Evolutionary conservation across 2,113 vertebrate genomes (phyloP).

Genomic region (Rynchops niger): DNA sequence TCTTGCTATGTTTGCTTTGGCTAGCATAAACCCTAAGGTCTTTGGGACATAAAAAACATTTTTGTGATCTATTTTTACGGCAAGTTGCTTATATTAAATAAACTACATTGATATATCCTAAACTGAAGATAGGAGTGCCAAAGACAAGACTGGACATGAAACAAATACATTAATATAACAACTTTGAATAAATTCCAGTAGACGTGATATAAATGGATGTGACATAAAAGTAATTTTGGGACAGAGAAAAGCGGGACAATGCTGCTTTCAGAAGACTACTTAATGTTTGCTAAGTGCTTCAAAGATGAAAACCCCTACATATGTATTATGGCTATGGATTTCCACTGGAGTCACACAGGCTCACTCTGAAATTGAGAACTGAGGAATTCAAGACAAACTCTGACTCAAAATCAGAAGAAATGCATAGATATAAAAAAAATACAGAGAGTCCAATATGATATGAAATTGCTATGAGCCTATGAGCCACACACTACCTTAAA

Average conservation of each 20-base stretch:
- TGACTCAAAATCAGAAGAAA: not conserved
- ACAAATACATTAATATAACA: not conserved
- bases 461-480: not conserved
- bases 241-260: not conserved
- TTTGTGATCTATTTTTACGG: conserved; percentile 27
- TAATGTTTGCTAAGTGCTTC: not conserved
- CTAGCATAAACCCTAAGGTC: not conserved
- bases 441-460: not conserved
- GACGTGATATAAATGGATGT: not conserved
- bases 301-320: not conserved
- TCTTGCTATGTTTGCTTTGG: conserved; percentile 24
- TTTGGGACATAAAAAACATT: not conserved
- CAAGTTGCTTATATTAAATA: not conserved
- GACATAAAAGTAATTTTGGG: conserved; percentile 6
- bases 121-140: not conserved
- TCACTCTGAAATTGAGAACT: not conserved
- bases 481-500: not conserved
- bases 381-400: not conserved
- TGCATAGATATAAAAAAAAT: not conserved
- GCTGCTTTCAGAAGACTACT: not conserved
- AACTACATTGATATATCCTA: not conserved
- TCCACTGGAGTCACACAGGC: not conserved
- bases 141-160: not conserved
- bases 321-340: not conserved
- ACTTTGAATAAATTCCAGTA: not conserved